These are phyloP conservation scores for Limnodromus scolopaceus DNA, from an alignment of 2,797 vertebrate species.

Conservation along the genomic window DNA sequence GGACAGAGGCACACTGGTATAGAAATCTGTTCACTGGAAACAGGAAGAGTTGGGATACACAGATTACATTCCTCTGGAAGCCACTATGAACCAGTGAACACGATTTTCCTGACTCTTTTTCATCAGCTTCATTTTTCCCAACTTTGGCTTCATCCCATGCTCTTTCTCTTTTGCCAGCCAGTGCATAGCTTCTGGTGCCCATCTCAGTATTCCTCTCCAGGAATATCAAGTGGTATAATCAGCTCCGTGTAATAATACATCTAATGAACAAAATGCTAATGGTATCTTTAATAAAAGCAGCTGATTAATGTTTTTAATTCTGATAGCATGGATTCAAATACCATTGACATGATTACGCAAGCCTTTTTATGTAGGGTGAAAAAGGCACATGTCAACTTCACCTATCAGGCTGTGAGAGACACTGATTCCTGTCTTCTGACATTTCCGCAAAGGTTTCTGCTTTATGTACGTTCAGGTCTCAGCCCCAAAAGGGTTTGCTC, in stretches of 20 bases:
- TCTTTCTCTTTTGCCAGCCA: neutral
- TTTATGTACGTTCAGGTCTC: neutral
- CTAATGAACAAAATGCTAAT: slow-evolving; percentile 2
- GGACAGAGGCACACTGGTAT: fast-evolving
- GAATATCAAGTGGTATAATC: neutral
- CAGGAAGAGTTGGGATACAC: neutral
- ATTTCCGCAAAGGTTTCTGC: neutral
- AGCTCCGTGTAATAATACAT: neutral
- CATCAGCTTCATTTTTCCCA: neutral
- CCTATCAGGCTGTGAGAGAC: neutral
- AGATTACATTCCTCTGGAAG: neutral
- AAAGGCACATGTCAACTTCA: neutral
- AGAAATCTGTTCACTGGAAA: neutral
- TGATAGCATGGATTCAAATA: neutral
- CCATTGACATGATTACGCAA: neutral
- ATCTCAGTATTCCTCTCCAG: neutral
- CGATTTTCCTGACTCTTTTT: neutral
- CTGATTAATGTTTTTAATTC: neutral
- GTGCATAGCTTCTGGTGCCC: neutral
- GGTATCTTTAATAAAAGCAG: neutral
- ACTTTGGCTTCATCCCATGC: neutral
- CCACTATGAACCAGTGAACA: neutral
- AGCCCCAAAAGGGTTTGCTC: neutral
- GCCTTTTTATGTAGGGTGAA: neutral
- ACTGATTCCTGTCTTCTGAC: neutral